A percentile compares a stretch with the other conserved stretches of the same genome.
phyloP scores from a whole-genome alignment of 2,113 vertebrate species.

The Myotis davidii region DNA sequence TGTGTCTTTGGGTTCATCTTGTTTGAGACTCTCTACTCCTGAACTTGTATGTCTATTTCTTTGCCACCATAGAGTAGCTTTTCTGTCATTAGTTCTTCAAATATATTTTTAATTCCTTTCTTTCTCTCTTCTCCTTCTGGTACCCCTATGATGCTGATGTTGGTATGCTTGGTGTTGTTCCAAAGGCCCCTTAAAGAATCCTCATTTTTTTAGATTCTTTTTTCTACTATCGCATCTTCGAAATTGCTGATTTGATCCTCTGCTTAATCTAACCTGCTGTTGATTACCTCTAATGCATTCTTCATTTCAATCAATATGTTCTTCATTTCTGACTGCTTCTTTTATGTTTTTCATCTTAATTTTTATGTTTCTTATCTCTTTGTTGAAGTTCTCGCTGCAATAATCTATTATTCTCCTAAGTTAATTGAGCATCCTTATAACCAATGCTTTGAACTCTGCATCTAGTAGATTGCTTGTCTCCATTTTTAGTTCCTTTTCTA shows the following conservation, averaged over 20 bases:
- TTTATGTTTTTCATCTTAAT: no score
- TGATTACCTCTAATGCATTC: no score
- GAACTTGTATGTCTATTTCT: neutral
- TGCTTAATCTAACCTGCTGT: no score
- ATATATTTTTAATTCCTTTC: neutral
- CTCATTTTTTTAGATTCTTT: no score
- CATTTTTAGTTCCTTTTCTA: neutral
- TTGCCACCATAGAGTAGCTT: neutral
- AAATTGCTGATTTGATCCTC: no score
- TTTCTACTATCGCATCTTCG: no score
- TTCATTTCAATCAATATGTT: no score
- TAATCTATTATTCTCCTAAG: neutral
- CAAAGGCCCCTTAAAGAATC: no score
- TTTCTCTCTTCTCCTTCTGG: neutral
- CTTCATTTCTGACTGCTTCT: no score
- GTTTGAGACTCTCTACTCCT: neutral
- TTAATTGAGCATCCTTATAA: neutral
- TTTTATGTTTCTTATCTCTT: no score
- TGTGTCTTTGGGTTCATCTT: neutral
- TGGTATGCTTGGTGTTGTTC: no score
- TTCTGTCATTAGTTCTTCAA: neutral
- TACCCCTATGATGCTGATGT: neutral
- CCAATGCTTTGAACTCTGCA: neutral
- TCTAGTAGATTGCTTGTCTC: neutral
- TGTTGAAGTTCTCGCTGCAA: neutral